phyloP scores from a whole-genome alignment of 2,113 vertebrate species.

The Apus apus region DNA sequence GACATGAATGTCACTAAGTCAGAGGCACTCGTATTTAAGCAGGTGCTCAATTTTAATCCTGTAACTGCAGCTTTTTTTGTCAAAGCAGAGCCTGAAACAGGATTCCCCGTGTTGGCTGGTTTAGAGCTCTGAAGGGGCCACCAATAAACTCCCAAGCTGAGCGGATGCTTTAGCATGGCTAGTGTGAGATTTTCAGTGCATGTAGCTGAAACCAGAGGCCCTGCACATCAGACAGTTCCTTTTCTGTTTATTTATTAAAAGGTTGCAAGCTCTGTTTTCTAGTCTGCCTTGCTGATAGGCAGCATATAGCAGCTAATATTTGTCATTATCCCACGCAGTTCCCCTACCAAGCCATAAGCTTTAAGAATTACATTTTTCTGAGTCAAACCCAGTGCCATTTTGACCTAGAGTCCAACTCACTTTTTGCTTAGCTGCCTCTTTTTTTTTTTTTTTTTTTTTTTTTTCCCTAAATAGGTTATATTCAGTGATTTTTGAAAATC shows the following conservation, averaged over 20 bases:
- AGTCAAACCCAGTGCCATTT: not conserved
- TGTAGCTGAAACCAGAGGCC: not conserved
- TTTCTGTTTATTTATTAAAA: constrained; percentile 18
- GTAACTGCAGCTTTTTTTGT: not conserved
- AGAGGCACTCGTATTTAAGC: not conserved
- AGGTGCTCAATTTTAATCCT: not conserved
- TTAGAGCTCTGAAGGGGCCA: not conserved
- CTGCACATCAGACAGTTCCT: not conserved
- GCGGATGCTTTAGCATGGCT: not conserved
- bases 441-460: not conserved
- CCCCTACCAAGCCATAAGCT: not conserved
- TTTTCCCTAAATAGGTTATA: not conserved
- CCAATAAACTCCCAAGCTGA: fast-evolving
- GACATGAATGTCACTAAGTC: not conserved
- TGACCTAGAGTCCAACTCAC: not conserved
- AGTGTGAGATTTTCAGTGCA: not conserved
- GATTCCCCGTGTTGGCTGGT: not conserved
- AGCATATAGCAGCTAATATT: not conserved
- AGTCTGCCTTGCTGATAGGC: not conserved
- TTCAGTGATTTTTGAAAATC: constrained; percentile 37
- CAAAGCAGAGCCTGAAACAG: not conserved
- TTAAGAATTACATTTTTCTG: not conserved
- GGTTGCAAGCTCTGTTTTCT: not conserved
- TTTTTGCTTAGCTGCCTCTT: not conserved
- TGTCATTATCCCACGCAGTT: not conserved